A percentile compares a stretch with the other conserved stretches of the same genome.
Conservation (phyloP, 2,113 vertebrate genomes). For the Forbesichthys agassizii region DNA sequence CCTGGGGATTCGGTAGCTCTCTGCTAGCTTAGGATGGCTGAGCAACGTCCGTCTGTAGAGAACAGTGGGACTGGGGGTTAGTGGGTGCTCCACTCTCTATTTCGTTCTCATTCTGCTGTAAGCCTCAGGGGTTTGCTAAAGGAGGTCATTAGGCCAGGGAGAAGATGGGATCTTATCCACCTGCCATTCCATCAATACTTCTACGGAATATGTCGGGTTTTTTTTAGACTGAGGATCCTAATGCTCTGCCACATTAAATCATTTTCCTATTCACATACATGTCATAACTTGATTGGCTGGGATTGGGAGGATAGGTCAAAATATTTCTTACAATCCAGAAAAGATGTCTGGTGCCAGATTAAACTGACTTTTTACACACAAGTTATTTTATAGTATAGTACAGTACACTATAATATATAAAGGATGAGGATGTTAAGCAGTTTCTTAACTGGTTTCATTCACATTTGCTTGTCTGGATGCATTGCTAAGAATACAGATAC, state of each 20-base stretch:
- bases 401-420: too few species aligned
- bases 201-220: constrained; percentile 5
- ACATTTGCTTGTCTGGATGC: not conserved
- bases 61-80: constrained; percentile 43
- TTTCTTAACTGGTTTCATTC: constrained; percentile 1
- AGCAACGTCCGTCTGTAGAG: constrained; percentile 45
- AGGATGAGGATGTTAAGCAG: not conserved
- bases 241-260: constrained; percentile 18
- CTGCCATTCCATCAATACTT: not conserved
- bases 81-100: constrained; percentile 31
- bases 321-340: too few species aligned
- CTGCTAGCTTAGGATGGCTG: constrained; percentile 52
- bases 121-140: constrained; percentile 35
- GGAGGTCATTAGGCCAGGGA: constrained; percentile 7
- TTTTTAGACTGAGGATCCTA: constrained; percentile 3
- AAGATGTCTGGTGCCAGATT: too few species aligned
- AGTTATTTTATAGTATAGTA: not conserved
- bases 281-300: too few species aligned
- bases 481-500: not conserved
- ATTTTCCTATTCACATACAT: too few species aligned
- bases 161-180: constrained; percentile 14
- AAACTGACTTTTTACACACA: too few species aligned
- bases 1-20: constrained; percentile 54
- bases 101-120: constrained; percentile 18
- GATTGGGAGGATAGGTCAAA: too few species aligned